These are phyloP conservation scores for Tortrix viridana DNA, from an alignment of 2,888 invertebrate species.

Conservation along the genomic window DNA sequence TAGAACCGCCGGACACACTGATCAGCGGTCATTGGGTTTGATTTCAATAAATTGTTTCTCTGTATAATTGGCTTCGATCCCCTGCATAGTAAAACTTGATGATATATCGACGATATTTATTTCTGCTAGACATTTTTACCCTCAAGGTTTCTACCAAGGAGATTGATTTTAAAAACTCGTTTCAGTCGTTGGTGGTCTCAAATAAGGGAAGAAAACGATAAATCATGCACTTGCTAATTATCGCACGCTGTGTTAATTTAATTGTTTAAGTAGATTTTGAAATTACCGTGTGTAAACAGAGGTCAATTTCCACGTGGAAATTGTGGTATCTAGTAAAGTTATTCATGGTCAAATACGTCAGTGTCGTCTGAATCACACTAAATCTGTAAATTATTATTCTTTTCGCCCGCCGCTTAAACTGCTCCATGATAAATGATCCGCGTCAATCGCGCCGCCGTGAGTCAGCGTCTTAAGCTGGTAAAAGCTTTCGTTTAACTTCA, in stretches of 20 bases:
- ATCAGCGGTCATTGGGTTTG: conserved; percentile 2
- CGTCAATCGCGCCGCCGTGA: conserved; percentile 66
- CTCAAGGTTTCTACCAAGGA: conserved; percentile 6
- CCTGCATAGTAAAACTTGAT: conserved; percentile 16
- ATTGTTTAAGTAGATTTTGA: not conserved
- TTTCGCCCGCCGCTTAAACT: conserved; percentile 68
- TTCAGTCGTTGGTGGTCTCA: conserved; percentile 14
- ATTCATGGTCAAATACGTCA: conserved; percentile 62
- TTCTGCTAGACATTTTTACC: conserved; percentile 10
- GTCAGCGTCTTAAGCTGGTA: conserved; percentile 62
- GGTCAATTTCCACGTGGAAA: not conserved
- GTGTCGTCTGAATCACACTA: conserved; percentile 60
- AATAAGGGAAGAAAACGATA: conserved; percentile 8
- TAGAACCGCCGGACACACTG: conserved; percentile 1
- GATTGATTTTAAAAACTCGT: conserved; percentile 10
- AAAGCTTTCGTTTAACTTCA: conserved; percentile 48
- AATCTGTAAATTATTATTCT: conserved; percentile 65
- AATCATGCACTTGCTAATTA: conserved; percentile 10
- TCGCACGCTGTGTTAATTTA: conserved; percentile 1
- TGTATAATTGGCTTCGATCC: conserved; percentile 14
- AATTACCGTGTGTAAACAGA: not conserved
- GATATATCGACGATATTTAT: conserved; percentile 20
- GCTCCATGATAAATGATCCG: conserved; percentile 70
- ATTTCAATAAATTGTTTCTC: conserved; percentile 12
- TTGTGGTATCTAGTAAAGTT: conserved; percentile 43